Evolutionary conservation across 2,113 vertebrate species (phyloP).

Genomic region (Nanorana parkeri): DNA sequence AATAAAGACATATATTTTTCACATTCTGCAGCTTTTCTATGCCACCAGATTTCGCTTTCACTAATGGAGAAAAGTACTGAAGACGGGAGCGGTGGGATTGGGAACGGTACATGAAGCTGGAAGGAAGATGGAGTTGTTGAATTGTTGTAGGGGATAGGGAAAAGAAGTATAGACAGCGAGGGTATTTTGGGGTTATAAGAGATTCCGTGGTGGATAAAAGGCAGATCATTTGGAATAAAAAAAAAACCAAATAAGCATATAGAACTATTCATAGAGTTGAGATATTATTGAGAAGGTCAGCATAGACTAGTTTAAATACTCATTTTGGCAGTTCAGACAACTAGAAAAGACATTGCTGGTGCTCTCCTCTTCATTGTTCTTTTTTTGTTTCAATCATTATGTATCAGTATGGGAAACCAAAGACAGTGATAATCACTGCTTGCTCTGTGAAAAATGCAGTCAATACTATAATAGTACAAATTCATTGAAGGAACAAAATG

Average conservation of each 20-base stretch:
- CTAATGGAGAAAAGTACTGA: too few relatives aligned
- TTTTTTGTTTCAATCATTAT: constrained; percentile 47
- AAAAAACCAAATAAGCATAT: neutral
- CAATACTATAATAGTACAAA: constrained; percentile 57
- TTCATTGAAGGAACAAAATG: constrained; percentile 54
- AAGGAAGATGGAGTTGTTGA: too few relatives aligned
- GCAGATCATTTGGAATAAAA: constrained; percentile 1
- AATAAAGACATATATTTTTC: too few relatives aligned
- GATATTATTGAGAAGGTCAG: neutral
- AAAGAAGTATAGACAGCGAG: neutral
- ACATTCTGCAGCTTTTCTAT: too few relatives aligned
- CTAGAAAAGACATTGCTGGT: constrained; percentile 10
- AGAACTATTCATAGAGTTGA: neutral
- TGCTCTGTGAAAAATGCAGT: constrained; percentile 50
- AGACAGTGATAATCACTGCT: constrained; percentile 52
- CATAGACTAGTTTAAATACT: neutral
- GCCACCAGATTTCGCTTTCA: too few relatives aligned
- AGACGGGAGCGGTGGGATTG: too few relatives aligned
- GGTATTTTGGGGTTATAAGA: neutral
- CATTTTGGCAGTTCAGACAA: neutral
- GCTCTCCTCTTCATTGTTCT: too few relatives aligned
- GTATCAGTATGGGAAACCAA: constrained; percentile 42
- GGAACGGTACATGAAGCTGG: too few relatives aligned
- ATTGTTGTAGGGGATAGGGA: neutral
- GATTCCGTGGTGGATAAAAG: neutral